These are phyloP conservation scores for Diloba caeruleocephala DNA, from an alignment of 2,888 invertebrate species.

Conservation along the genomic window DNA sequence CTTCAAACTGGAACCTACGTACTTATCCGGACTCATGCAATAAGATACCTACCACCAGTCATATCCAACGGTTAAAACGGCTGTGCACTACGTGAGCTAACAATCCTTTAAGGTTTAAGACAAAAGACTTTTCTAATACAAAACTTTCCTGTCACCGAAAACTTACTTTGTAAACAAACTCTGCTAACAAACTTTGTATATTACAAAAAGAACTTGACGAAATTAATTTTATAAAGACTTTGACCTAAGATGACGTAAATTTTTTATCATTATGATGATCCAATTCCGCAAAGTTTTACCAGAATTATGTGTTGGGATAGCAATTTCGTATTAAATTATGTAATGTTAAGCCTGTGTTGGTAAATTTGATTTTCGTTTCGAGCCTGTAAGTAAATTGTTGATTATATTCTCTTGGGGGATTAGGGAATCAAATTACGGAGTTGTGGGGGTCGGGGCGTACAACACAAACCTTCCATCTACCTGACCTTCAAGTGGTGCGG, in stretches of 20 bases:
- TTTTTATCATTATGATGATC: constrained; percentile 41
- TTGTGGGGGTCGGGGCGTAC: not conserved
- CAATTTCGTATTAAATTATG: constrained; percentile 45
- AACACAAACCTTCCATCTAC: not conserved
- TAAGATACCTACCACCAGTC: too few relatives aligned
- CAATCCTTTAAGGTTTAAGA: too few relatives aligned
- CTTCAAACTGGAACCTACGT: too few relatives aligned
- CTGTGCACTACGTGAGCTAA: too few relatives aligned
- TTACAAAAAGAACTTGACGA: not conserved
- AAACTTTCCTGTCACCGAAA: too few relatives aligned
- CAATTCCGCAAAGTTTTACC: constrained; percentile 20
- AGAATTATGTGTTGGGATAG: constrained; percentile 30
- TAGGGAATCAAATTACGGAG: constrained; percentile 19
- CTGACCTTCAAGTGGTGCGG: not conserved
- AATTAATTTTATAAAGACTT: not conserved
- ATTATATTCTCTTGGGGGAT: constrained; percentile 31
- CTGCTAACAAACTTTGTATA: too few relatives aligned
- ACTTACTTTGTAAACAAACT: too few relatives aligned
- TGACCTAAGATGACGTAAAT: constrained; percentile 6
- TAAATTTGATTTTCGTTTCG: constrained; percentile 30
- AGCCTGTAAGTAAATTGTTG: constrained; percentile 33
- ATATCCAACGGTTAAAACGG: too few relatives aligned
- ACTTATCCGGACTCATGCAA: too few relatives aligned
- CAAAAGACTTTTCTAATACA: too few relatives aligned
- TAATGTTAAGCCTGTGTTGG: constrained; percentile 17